phyloP scores from a whole-genome alignment of 1,140 invertebrate species.

The Mercenaria mercenaria region DNA sequence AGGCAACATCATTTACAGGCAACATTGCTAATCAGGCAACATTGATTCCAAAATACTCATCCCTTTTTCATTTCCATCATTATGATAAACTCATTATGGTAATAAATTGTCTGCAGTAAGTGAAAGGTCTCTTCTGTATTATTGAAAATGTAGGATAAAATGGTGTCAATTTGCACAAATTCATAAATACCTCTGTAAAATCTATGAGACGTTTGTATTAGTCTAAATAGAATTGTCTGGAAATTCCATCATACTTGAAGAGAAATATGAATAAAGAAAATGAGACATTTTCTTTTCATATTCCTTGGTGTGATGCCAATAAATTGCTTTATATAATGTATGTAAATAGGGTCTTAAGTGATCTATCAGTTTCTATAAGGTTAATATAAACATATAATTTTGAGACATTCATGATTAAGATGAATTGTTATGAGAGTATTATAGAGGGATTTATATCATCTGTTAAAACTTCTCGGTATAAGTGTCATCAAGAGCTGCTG shows the following conservation, averaged over 20 bases:
- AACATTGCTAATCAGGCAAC: not conserved
- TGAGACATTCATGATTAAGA: not conserved
- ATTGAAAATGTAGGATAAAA: not conserved
- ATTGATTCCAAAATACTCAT: not conserved
- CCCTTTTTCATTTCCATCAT: not conserved
- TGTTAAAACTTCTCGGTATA: no score
- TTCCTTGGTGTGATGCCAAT: not conserved
- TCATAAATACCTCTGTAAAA: not conserved
- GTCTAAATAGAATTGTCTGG: not conserved
- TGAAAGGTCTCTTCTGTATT: not conserved
- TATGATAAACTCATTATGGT: not conserved
- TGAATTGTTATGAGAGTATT: not conserved
- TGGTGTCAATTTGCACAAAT: not conserved
- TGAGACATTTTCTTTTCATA: not conserved
- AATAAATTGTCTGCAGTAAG: not conserved
- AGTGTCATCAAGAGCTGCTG: no score
- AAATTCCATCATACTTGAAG: not conserved
- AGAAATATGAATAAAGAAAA: not conserved
- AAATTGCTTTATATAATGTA: conserved; percentile 4
- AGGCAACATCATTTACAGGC: not conserved
- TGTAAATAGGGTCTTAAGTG: not conserved
- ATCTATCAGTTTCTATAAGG: not conserved
- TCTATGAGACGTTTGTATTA: not conserved
- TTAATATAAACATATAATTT: not conserved
- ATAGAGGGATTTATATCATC: no score